These are phyloP conservation scores for Danio aesculapii DNA, from an alignment of 2,797 vertebrate species.

Conservation along the genomic window DNA sequence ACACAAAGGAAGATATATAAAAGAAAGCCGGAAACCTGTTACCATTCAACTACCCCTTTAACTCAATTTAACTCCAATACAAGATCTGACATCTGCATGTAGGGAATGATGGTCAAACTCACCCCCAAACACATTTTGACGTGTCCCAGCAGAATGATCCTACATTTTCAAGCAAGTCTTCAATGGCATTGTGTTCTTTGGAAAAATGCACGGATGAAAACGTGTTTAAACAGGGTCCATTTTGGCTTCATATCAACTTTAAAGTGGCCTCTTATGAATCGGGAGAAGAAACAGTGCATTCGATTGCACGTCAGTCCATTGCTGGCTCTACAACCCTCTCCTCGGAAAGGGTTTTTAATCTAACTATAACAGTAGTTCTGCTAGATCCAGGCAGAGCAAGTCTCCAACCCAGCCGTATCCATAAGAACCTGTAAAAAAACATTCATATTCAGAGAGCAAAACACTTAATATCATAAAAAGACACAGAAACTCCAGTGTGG, in stretches of 20 bases:
- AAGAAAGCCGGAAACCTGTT: no score
- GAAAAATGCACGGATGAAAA: background rate
- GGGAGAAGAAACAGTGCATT: constrained; percentile 64
- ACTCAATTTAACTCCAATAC: background rate
- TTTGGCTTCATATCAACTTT: constrained; percentile 9
- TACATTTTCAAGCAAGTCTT: background rate
- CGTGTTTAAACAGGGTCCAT: background rate
- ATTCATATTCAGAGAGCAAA: constrained; percentile 67
- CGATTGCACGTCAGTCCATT: constrained; percentile 80
- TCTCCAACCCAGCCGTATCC: constrained; percentile 49
- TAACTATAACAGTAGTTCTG: constrained; percentile 82
- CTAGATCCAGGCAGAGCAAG: constrained; percentile 63
- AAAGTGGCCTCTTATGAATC: constrained; percentile 29
- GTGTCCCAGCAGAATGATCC: background rate
- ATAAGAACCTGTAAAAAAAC: constrained; percentile 69
- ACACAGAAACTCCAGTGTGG: constrained; percentile 81
- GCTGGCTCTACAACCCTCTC: constrained; percentile 69
- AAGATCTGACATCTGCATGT: background rate
- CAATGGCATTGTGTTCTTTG: background rate
- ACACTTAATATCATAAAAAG: constrained; percentile 55
- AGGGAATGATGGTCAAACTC: background rate
- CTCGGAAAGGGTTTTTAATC: constrained; percentile 68
- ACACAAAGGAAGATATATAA: no score
- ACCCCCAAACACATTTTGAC: background rate
- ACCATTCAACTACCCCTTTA: no score